A percentile compares a stretch with the other conserved stretches of the same genome.
These are phyloP conservation scores for Botia almorhae DNA, from an alignment of 2,797 vertebrate genomes.

Conservation along the genomic window DNA sequence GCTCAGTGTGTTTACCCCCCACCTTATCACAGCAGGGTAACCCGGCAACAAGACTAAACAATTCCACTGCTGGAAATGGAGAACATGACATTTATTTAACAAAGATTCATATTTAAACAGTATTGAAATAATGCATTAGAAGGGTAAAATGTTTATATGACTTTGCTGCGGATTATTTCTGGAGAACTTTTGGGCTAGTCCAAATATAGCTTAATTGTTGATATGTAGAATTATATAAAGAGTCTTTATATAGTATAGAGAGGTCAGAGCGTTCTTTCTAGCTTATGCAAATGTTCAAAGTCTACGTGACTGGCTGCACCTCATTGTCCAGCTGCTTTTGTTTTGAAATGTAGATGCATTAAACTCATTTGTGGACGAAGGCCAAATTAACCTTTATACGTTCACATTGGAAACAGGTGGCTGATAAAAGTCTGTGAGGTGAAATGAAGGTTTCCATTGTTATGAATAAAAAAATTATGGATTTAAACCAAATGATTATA, in stretches of 20 bases:
- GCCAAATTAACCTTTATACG: slow-evolving; percentile 60
- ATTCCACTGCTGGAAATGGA: slow-evolving; percentile 66
- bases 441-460: neutral
- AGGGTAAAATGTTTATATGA: neutral
- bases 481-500: neutral
- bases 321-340: slow-evolving; percentile 44
- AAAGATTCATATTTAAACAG: slow-evolving; percentile 1
- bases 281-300: slow-evolving; percentile 33
- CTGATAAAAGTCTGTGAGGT: slow-evolving; percentile 16
- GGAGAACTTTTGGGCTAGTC: neutral
- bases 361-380: slow-evolving; percentile 54
- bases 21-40: slow-evolving; percentile 68
- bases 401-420: slow-evolving; percentile 40
- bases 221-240: slow-evolving; percentile 14
- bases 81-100: slow-evolving; percentile 10
- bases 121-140: slow-evolving; percentile 16
- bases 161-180: neutral
- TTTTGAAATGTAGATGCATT: slow-evolving; percentile 60
- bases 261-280: slow-evolving; percentile 54
- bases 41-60: slow-evolving; percentile 77
- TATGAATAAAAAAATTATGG: neutral
- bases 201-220: slow-evolving; percentile 8
- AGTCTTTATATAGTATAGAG: slow-evolving; percentile 29
- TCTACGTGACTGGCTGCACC: slow-evolving; percentile 72
- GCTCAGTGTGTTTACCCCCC: slow-evolving; percentile 75